Evolutionary conservation across 2,888 invertebrate genomes (phyloP).

Genomic region (Tachina grossa): DNA sequence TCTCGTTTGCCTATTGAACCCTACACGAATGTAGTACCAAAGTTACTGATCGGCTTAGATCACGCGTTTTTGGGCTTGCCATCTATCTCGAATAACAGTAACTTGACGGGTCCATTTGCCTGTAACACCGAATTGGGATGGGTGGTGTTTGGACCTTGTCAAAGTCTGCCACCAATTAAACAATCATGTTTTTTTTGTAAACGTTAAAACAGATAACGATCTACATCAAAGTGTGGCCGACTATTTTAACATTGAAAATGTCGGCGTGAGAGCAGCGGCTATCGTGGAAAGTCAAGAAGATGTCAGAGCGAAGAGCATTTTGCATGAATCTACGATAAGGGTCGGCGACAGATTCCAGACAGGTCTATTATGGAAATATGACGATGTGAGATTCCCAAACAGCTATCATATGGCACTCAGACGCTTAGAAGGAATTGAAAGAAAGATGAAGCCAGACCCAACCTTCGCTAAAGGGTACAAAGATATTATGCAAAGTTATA

Average conservation of each 20-base stretch:
- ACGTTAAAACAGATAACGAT: too few species aligned
- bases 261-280: too few species aligned
- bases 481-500: slow-evolving; percentile 21
- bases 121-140: slow-evolving; percentile 66
- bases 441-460: slow-evolving; percentile 32
- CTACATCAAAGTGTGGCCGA: too few species aligned
- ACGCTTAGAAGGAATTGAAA: slow-evolving; percentile 42
- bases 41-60: slow-evolving; percentile 10
- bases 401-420: slow-evolving; percentile 54
- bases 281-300: too few species aligned
- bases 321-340: not conserved
- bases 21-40: too few species aligned
- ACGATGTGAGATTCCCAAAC: slow-evolving; percentile 22
- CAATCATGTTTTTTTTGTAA: slow-evolving; percentile 37
- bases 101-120: slow-evolving; percentile 57
- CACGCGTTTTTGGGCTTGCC: slow-evolving; percentile 11
- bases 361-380: slow-evolving; percentile 53
- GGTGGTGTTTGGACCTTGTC: slow-evolving; percentile 50
- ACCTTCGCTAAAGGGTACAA: slow-evolving; percentile 56
- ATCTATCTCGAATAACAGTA: not conserved
- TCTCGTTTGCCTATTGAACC: too few species aligned
- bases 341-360: slow-evolving; percentile 61
- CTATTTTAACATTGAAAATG: too few species aligned
- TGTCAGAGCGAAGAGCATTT: too few species aligned
- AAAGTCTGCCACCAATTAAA: not conserved